A percentile compares a stretch with the other conserved stretches of the same genome.
Conservation (phyloP, 2,888 invertebrate species). For the Drosophila paranaensis region DNA sequence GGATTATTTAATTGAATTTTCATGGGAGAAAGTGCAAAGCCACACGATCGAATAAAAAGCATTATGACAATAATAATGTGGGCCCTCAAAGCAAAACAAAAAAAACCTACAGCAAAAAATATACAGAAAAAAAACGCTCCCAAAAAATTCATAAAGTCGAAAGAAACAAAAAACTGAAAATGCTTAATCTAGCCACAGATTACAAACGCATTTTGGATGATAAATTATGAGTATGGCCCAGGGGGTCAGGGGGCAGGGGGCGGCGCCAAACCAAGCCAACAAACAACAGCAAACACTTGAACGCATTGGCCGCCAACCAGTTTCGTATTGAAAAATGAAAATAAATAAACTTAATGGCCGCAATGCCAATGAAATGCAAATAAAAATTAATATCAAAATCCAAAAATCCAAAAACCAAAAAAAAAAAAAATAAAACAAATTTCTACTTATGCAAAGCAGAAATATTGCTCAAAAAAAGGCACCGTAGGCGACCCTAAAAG, state of each 20-base stretch:
- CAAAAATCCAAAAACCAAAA: conserved; percentile 45
- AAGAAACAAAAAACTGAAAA: conserved; percentile 32
- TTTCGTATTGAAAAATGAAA: conserved; percentile 64
- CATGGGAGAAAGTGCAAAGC: conserved; percentile 74
- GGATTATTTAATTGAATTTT: conserved; percentile 71
- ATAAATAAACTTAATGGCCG: conserved; percentile 73
- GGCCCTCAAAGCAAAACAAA: conserved; percentile 37
- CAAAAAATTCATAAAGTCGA: conserved; percentile 24
- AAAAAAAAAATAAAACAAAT: conserved; percentile 50
- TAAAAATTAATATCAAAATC: conserved; percentile 56
- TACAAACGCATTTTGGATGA: conserved; percentile 73
- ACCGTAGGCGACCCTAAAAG: conserved; percentile 69
- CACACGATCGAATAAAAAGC: conserved; percentile 31
- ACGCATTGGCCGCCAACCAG: conserved; percentile 52
- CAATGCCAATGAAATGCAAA: conserved; percentile 75
- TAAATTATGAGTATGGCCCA: conserved; percentile 66
- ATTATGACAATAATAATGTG: conserved; percentile 31
- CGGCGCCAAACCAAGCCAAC: conserved; percentile 38
- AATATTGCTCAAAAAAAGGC: conserved; percentile 74
- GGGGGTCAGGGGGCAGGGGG: background rate
- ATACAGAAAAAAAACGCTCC: conserved; percentile 14
- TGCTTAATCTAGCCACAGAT: conserved; percentile 65
- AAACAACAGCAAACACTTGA: conserved; percentile 72
- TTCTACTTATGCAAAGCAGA: conserved; percentile 81
- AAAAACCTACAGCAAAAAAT: conserved; percentile 27